phyloP scores from a whole-genome alignment of 2,888 invertebrate genomes.

The Agrilus biguttatus region DNA sequence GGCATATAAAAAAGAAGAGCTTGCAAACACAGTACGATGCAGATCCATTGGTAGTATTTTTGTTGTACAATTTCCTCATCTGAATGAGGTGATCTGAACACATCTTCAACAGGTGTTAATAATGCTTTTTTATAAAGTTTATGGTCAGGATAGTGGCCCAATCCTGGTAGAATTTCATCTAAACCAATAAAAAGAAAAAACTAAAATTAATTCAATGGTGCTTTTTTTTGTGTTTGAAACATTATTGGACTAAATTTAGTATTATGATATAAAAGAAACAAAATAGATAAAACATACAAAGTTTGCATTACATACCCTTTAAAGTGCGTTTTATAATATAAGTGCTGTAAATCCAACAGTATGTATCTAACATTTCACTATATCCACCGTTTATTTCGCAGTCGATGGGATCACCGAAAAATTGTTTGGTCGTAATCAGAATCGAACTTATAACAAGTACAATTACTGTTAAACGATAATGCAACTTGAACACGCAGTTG shows the following conservation, averaged over 20 bases:
- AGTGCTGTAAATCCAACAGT: slow-evolving; percentile 68
- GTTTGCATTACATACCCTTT: slow-evolving; percentile 23
- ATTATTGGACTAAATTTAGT: too few species aligned
- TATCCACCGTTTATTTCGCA: slow-evolving; percentile 46
- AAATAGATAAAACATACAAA: slow-evolving; percentile 2
- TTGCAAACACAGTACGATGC: slow-evolving; percentile 51
- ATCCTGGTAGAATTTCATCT: slow-evolving; percentile 29
- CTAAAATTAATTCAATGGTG: neutral
- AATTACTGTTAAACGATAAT: slow-evolving; percentile 58
- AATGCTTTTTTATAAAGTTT: slow-evolving; percentile 26
- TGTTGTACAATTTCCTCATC: slow-evolving; percentile 40
- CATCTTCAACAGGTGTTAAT: slow-evolving; percentile 12
- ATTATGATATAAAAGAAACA: neutral
- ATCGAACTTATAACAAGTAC: slow-evolving; percentile 59
- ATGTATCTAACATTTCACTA: slow-evolving; percentile 53
- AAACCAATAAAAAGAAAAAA: slow-evolving; percentile 2
- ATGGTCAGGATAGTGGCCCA: slow-evolving; percentile 26
- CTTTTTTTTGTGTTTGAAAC: neutral
- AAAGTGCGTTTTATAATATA: slow-evolving; percentile 41
- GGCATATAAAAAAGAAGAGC: slow-evolving; percentile 54
- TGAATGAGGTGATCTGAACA: slow-evolving; percentile 1
- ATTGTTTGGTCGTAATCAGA: slow-evolving; percentile 65
- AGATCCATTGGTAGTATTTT: slow-evolving; percentile 61
- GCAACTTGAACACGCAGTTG: slow-evolving; percentile 59
- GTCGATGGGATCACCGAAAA: slow-evolving; percentile 74